phyloP scores from a whole-genome alignment of 2,113 vertebrate species.

The Aldabrachelys gigantea region DNA sequence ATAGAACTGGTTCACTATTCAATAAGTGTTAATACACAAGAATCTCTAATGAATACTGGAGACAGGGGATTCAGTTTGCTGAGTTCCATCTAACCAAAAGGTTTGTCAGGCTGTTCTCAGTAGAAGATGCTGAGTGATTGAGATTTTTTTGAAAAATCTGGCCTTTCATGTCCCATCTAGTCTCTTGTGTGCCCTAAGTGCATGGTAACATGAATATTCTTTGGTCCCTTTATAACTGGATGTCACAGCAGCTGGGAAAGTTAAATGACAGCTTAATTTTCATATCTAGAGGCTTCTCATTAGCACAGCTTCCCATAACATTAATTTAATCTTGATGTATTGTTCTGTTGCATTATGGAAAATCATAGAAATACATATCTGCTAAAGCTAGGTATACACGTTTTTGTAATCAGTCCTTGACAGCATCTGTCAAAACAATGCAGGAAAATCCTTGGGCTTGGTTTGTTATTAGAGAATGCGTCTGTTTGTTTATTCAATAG shows the following conservation, averaged over 20 bases:
- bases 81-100: background rate
- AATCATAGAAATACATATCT: constrained; percentile 18
- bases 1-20: background rate
- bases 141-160: background rate
- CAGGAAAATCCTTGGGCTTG: constrained; percentile 49
- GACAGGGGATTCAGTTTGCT: background rate
- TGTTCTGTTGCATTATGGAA: constrained; percentile 1
- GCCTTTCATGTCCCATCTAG: background rate
- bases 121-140: background rate
- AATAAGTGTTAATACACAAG: background rate
- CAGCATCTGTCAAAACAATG: constrained; percentile 63
- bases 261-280: constrained; percentile 15
- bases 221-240: background rate
- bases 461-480: constrained; percentile 34
- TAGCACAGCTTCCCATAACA: background rate
- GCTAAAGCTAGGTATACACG: constrained; percentile 16
- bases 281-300: constrained; percentile 23
- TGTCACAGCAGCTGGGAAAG: background rate
- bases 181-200: background rate
- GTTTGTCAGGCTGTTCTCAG: background rate
- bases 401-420: constrained; percentile 48
- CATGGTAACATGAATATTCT: background rate
- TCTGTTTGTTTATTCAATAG: constrained; percentile 58
- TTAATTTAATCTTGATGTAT: constrained; percentile 22
- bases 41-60: background rate